Percentiles rank a stretch among this genome's conserved stretches.
These are phyloP conservation scores for Yponomeuta malinellus DNA, from an alignment of 2,888 invertebrate genomes.

Conservation along the genomic window DNA sequence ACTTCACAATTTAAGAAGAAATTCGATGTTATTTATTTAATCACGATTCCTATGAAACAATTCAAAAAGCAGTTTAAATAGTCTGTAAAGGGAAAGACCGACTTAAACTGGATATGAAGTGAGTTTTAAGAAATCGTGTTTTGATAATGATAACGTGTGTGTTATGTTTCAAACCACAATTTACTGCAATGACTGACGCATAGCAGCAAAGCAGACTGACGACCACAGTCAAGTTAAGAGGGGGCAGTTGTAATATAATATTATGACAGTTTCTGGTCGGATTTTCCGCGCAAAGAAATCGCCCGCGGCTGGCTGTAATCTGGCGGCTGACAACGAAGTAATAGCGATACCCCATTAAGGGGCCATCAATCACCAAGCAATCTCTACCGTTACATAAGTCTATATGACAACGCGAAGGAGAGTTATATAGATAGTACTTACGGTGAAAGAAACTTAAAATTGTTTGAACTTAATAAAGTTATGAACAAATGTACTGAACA, in stretches of 20 bases:
- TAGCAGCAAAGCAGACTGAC: not conserved
- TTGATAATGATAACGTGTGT: too few species aligned
- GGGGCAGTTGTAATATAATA: not conserved
- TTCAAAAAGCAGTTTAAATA: too few species aligned
- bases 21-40: too few species aligned
- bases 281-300: not conserved
- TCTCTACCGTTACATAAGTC: conserved; percentile 12
- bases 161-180: too few species aligned
- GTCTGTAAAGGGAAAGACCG: too few species aligned
- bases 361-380: conserved; percentile 41
- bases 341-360: conserved; percentile 34
- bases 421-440: not conserved
- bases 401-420: conserved; percentile 11
- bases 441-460: not conserved
- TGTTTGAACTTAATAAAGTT: too few species aligned
- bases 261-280: not conserved
- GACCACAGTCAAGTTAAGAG: not conserved
- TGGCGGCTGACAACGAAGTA: conserved; percentile 17
- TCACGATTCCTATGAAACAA: too few species aligned
- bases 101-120: too few species aligned
- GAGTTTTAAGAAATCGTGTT: too few species aligned
- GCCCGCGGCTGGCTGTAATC: not conserved
- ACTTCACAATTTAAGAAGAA: too few species aligned
- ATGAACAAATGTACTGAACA: too few species aligned
- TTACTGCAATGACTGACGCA: too few species aligned